Base-by-base conservation (phyloP, 2,797 vertebrate species). In the Ceryle rudis region DNA sequence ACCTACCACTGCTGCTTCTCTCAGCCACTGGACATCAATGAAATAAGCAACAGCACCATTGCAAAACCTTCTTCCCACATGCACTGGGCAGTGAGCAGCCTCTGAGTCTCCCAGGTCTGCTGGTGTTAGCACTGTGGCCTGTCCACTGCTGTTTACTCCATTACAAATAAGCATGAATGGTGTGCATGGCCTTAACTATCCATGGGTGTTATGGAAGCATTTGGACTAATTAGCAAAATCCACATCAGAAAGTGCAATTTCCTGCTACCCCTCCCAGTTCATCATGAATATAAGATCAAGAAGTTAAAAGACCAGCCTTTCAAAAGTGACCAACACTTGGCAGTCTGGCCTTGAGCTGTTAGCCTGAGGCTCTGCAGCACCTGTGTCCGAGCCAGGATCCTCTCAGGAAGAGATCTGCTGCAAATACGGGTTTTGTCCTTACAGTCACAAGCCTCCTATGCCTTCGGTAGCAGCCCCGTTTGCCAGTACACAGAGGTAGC, bases 181-280 rank as follows among this genome's bases (percentile, higher is more conserved):
- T 17, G 55, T 67, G 29, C 15, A 5, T 17, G 61, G 75, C 69
- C 72, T 90, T 46, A 54, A 90, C 90, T 31, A 81, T 12, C 75
- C 75, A 4, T 23, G 4, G 9, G 23, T 19, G 65, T 72, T 89
- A 14, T 0, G 81, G 75, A 72, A 90, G 19, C 62, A 71, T 23
- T 91, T 81, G n/a, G 55, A 37, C 61, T 86, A 93, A 94, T 96
- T 85, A 81, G 62, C 11, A 46, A 78, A 86, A 78, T 95, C 92
- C 93, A 95, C 90, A 90, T 75, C 55, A 93, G 72, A 88, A 96
- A 88, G 46, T 9, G 19, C 62, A 46, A 54, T 83, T 93, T 91
- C 92, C 91, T 89, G 79, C 69, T 39, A 7, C 80, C 42, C 81
- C 89, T 92, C 89, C 90, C 29, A 2, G 88, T 93, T 86, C 86